These are phyloP conservation scores for Hydropotes inermis DNA, from an alignment of 2,113 vertebrate species.

Conservation along the genomic window DNA sequence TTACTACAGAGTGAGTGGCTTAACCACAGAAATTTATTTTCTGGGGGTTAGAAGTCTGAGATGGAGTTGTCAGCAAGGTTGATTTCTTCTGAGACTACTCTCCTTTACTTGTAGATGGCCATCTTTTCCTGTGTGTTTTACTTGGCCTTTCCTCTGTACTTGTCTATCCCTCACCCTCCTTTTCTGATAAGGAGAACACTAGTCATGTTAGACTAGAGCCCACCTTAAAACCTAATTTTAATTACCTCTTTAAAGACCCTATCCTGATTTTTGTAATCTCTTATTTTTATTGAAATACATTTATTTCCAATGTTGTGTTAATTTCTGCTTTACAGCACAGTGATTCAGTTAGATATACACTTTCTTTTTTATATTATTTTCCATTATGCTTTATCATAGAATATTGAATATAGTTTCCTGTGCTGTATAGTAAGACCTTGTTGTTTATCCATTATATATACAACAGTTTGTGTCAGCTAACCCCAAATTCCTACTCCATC, in stretches of 20 bases:
- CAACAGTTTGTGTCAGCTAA: neutral
- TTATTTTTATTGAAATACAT: neutral
- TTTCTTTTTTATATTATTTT: neutral
- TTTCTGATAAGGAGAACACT: neutral
- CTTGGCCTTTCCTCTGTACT: neutral
- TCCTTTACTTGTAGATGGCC: neutral
- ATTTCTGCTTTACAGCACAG: neutral
- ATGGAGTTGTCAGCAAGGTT: neutral
- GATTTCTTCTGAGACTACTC: neutral
- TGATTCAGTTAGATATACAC: neutral
- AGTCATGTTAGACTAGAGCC: neutral
- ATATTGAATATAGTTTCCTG: neutral
- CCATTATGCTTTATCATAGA: neutral
- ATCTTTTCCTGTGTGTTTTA: neutral
- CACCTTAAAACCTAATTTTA: neutral
- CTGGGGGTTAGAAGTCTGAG: neutral
- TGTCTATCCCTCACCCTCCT: neutral
- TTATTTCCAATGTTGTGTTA: neutral
- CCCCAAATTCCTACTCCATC: neutral
- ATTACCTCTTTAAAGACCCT: neutral
- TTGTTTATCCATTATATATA: neutral
- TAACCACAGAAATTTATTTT: neutral
- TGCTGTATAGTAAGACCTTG: neutral
- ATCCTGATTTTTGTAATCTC: neutral
- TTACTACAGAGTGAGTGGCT: neutral